A percentile compares a stretch with the other conserved stretches of the same genome.
Evolutionary conservation across 2,797 vertebrate genomes (phyloP).

Genomic region (Melopsittacus undulatus): DNA sequence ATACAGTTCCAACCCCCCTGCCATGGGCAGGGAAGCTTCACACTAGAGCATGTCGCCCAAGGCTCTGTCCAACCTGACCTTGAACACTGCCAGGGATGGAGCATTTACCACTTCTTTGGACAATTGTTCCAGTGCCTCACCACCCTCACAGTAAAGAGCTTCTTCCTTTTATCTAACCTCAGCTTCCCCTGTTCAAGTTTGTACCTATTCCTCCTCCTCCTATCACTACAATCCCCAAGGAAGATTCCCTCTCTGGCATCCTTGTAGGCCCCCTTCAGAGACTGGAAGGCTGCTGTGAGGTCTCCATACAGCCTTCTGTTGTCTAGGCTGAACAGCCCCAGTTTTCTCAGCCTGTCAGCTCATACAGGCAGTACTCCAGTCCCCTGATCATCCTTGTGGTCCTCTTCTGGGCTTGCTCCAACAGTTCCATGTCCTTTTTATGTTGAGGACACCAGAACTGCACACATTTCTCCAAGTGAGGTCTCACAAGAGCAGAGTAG

Average conservation of each 20-base stretch:
- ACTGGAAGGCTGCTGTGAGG: background rate
- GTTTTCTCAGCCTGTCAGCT: background rate
- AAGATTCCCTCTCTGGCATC: background rate
- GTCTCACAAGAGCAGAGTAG: too few species aligned
- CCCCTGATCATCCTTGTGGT: too few species aligned
- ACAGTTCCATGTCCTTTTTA: too few species aligned
- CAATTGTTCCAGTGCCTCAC: background rate
- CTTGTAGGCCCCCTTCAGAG: background rate
- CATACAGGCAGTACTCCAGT: too few species aligned
- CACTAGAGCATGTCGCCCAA: background rate
- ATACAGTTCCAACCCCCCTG: background rate
- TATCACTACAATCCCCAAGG: too few species aligned
- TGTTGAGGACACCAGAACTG: too few species aligned
- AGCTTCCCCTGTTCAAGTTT: background rate
- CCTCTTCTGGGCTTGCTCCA: too few species aligned
- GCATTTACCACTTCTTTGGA: background rate
- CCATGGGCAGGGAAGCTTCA: background rate
- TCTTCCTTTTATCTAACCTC: background rate
- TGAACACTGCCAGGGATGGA: background rate
- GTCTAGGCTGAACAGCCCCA: background rate
- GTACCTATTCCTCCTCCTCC: background rate
- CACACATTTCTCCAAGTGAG: too few species aligned
- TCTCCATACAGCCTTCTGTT: background rate
- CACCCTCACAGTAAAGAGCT: background rate
- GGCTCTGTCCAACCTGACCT: background rate